These are phyloP conservation scores for Cardiocondyla obscurior DNA, from an alignment of 1,140 invertebrate species.

Conservation along the genomic window DNA sequence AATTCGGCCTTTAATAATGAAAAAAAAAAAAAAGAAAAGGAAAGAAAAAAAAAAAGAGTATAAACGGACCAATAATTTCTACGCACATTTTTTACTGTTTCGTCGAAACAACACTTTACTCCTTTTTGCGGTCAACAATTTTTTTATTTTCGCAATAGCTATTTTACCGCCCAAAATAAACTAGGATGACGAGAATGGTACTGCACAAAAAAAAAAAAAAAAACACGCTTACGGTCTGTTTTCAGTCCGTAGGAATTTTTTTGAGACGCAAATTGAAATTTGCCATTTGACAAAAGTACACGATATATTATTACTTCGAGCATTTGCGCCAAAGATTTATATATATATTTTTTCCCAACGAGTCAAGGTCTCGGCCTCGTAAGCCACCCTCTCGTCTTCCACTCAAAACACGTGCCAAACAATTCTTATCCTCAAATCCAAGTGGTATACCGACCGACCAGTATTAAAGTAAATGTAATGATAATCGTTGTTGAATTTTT, in stretches of 20 bases:
- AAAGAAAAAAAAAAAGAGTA: background rate
- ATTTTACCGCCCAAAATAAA: conserved; percentile 15
- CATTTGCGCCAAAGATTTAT: background rate
- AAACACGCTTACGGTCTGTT: background rate
- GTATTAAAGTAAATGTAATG: conserved; percentile 64
- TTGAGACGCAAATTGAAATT: background rate
- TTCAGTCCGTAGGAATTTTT: background rate
- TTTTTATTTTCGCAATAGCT: conserved; percentile 12
- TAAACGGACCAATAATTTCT: conserved; percentile 36
- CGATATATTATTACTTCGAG: background rate
- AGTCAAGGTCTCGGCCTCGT: background rate
- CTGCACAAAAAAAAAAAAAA: background rate
- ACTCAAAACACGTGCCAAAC: conserved; percentile 46
- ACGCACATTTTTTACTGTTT: conserved; percentile 20
- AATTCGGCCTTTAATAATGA: conserved; percentile 34
- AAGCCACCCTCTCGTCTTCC: conserved; percentile 31
- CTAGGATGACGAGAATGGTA: conserved; percentile 32
- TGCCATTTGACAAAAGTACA: background rate
- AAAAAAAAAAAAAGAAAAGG: background rate
- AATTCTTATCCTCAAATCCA: background rate
- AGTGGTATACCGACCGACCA: conserved; percentile 51
- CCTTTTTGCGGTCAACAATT: conserved; percentile 27
- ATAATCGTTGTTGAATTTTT: conserved; percentile 38
- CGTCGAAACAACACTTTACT: conserved; percentile 33
- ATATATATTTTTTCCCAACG: background rate